These are phyloP conservation scores for Serripes groenlandicus DNA, from an alignment of 2,888 invertebrate genomes.

Conservation along the genomic window DNA sequence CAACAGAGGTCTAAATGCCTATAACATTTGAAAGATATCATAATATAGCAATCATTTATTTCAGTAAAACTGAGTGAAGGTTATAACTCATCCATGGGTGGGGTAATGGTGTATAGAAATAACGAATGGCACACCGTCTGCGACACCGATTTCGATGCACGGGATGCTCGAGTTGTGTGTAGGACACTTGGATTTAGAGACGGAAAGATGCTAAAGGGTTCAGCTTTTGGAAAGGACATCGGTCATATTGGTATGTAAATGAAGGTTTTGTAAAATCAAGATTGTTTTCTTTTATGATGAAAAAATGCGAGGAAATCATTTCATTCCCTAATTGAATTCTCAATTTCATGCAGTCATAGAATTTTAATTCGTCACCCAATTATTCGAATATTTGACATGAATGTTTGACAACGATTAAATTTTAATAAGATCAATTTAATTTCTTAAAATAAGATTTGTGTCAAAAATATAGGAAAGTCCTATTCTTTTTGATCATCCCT, in stretches of 20 bases:
- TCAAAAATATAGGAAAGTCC: no score
- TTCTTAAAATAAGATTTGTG: no score
- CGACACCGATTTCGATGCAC: constrained; percentile 71
- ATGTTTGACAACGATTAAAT: no score
- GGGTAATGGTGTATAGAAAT: constrained; percentile 71
- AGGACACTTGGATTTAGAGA: constrained; percentile 67
- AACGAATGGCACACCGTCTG: constrained; percentile 74
- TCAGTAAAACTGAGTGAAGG: constrained; percentile 73
- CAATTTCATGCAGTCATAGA: no score
- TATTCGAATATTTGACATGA: no score
- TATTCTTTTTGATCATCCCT: no score
- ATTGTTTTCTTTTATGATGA: no score
- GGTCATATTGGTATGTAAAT: constrained; percentile 50
- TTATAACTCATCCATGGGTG: constrained; percentile 74
- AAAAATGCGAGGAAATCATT: no score
- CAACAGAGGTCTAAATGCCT: not conserved
- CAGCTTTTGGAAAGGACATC: constrained; percentile 70
- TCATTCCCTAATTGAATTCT: not conserved
- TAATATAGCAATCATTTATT: no score
- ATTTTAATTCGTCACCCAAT: no score
- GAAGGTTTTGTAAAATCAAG: not conserved
- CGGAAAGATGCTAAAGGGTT: constrained; percentile 65
- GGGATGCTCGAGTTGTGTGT: constrained; percentile 70
- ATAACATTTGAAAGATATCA: not conserved
- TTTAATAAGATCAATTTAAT: no score